Conservation (phyloP, 35 echinoderm and acorn worm species). For the Apostichopus californicus region DNA sequence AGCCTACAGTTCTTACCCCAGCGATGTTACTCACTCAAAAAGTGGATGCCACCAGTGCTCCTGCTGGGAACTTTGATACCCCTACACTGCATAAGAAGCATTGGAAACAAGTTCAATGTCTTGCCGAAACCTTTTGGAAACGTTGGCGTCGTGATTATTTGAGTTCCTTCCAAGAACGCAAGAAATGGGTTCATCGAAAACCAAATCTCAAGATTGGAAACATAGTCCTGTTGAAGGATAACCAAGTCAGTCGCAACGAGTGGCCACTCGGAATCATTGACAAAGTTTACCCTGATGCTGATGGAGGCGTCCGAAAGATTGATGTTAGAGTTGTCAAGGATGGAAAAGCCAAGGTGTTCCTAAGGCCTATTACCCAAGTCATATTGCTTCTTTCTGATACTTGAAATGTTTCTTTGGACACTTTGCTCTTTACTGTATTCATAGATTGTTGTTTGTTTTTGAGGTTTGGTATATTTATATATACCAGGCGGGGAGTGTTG, state of each 20-base stretch:
- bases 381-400: not conserved
- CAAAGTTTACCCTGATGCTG: slow-evolving; percentile 1
- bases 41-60: not conserved
- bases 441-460: not conserved
- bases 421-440: not conserved
- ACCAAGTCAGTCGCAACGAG: slow-evolving; percentile 32
- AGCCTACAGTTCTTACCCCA: slow-evolving; percentile 49
- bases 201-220: slow-evolving; percentile 50
- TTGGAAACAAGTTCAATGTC: slow-evolving; percentile 55
- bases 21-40: slow-evolving; percentile 59
- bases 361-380: slow-evolving; percentile 24
- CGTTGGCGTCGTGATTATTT: slow-evolving; percentile 67
- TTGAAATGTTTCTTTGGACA: not conserved
- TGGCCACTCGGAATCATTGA: slow-evolving; percentile 55
- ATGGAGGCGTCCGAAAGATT: slow-evolving; percentile 62
- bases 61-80: slow-evolving; percentile 34
- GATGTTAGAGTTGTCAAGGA: slow-evolving; percentile 16
- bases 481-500: slow-evolving; percentile 47
- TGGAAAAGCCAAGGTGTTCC: slow-evolving; percentile 21
- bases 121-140: slow-evolving; percentile 49
- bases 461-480: slow-evolving; percentile 1
- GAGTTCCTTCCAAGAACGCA: slow-evolving; percentile 22
- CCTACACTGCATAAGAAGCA: not conserved
- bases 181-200: slow-evolving; percentile 49
- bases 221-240: slow-evolving; percentile 55